phyloP scores from a whole-genome alignment of 2,113 vertebrate genomes.

The Copsychus sechellarum region DNA sequence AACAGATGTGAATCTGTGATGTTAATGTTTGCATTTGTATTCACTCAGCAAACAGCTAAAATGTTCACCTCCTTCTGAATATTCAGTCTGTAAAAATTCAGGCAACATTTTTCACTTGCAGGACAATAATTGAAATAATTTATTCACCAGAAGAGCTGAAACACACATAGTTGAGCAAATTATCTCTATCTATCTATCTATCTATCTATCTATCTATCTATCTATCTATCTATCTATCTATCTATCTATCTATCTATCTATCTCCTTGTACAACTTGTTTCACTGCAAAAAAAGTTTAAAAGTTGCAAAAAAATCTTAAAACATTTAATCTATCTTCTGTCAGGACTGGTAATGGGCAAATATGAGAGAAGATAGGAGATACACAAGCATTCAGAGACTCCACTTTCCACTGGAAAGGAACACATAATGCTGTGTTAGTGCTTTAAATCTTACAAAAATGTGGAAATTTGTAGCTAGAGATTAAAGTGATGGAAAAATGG shows the following conservation, averaged over 20 bases:
- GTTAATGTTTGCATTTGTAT: slow-evolving; percentile 55
- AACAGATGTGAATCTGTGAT: not conserved
- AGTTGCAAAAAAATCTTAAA: not conserved
- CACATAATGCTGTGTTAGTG: not conserved
- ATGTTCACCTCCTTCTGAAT: slow-evolving; percentile 22
- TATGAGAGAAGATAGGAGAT: not conserved
- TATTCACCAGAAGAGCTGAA: slow-evolving; percentile 23
- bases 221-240: not conserved
- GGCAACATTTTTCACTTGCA: slow-evolving; percentile 2
- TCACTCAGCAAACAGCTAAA: slow-evolving; percentile 20
- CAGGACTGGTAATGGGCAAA: not conserved
- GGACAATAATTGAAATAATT: slow-evolving; percentile 22
- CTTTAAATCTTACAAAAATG: not conserved
- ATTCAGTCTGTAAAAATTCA: slow-evolving; percentile 31
- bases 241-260: not conserved
- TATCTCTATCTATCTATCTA: not conserved
- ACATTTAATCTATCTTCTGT: not conserved
- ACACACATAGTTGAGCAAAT: not conserved
- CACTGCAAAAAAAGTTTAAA: not conserved
- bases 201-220: not conserved
- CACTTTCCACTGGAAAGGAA: not conserved
- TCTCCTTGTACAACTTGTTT: not conserved
- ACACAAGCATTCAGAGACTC: not conserved
- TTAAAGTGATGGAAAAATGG: not conserved
- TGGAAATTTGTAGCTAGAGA: not conserved